Evolutionary conservation across 2,888 invertebrate species (phyloP).

Genomic region (Aplocera efformata): DNA sequence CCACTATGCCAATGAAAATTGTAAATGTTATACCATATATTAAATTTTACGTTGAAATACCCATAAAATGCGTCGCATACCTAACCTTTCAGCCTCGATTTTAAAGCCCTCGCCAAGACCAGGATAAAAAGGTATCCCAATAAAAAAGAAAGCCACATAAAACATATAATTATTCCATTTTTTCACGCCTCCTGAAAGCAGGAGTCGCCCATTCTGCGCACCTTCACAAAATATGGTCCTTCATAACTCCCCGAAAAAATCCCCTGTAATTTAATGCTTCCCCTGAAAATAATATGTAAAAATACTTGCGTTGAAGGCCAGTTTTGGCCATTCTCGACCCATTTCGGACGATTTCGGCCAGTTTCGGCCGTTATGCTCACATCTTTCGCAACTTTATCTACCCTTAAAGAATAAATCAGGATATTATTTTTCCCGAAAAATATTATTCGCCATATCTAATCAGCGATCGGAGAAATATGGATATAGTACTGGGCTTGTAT

Average conservation of each 20-base stretch:
- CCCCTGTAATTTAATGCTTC: slow-evolving; percentile 69
- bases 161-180: slow-evolving; percentile 59
- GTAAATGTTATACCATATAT: slow-evolving; percentile 2
- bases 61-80: slow-evolving; percentile 36
- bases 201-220: slow-evolving; percentile 57
- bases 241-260: slow-evolving; percentile 65
- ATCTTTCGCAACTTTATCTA: slow-evolving; percentile 67
- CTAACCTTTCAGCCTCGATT: slow-evolving; percentile 33
- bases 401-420: slow-evolving; percentile 67
- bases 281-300: slow-evolving; percentile 72
- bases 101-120: slow-evolving; percentile 34
- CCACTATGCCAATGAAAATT: no score
- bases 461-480: slow-evolving; percentile 65
- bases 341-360: slow-evolving; percentile 58
- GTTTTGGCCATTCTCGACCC: slow-evolving; percentile 51
- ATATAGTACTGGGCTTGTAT: slow-evolving; percentile 51
- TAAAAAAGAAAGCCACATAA: slow-evolving; percentile 48
- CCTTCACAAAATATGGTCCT: slow-evolving; percentile 69
- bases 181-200: slow-evolving; percentile 54
- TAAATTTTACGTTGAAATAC: slow-evolving; percentile 15
- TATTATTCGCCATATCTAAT: slow-evolving; percentile 75
- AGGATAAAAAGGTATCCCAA: slow-evolving; percentile 41
- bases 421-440: slow-evolving; percentile 66
- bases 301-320: slow-evolving; percentile 54
- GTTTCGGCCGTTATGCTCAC: slow-evolving; percentile 60